These are phyloP conservation scores for Papilio gigon DNA, from an alignment of 2,888 invertebrate species.

Conservation along the genomic window DNA sequence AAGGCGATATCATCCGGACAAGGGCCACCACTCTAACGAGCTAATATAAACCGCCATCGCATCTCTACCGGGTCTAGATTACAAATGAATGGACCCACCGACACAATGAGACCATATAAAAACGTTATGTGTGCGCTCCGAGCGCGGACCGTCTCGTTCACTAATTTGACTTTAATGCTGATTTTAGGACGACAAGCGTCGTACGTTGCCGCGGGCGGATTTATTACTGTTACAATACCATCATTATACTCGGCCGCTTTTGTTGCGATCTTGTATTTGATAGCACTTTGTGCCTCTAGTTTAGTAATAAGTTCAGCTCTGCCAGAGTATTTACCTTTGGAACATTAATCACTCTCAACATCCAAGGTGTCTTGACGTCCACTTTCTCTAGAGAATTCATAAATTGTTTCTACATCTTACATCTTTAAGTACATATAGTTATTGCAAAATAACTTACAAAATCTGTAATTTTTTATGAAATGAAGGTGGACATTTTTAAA, in stretches of 20 bases:
- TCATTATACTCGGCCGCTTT: conserved; percentile 28
- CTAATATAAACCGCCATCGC: conserved; percentile 58
- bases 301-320: conserved; percentile 21
- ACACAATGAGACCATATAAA: conserved; percentile 41
- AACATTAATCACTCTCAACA: conserved; percentile 7
- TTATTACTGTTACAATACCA: conserved; percentile 31
- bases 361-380: not conserved
- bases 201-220: conserved; percentile 25
- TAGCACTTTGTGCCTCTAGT: conserved; percentile 4
- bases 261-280: conserved; percentile 19
- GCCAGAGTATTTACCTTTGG: conserved; percentile 1
- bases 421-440: too few relatives aligned
- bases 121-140: conserved; percentile 33
- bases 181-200: conserved; percentile 33
- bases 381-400: not conserved
- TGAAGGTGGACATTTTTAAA: not conserved
- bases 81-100: conserved; percentile 42
- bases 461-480: not conserved
- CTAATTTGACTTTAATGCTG: conserved; percentile 39
- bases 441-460: too few relatives aligned
- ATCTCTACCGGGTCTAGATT: conserved; percentile 48
- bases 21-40: conserved; percentile 63
- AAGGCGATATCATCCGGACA: conserved; percentile 68
- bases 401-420: not conserved
- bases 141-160: conserved; percentile 32